Base-by-base conservation (phyloP, 2,888 invertebrate species). In the Limnephilus lunatus region DNA sequence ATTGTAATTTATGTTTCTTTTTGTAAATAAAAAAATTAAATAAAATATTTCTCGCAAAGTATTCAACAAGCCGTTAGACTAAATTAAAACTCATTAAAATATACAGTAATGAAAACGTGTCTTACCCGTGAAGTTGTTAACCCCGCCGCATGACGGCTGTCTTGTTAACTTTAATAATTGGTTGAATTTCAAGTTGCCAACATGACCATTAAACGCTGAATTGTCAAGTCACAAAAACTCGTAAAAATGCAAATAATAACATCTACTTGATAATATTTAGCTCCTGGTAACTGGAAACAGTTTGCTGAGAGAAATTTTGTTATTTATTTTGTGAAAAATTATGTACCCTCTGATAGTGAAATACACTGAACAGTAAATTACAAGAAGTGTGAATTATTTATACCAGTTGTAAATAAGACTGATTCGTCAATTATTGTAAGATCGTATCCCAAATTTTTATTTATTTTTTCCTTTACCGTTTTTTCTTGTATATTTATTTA, bases 171-270 rank as follows among this genome's bases (percentile, higher is more conserved):
- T 68, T 68, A 68, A 68, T 68, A 68, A 68, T 68, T 68, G 68
- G 68, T 68, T 25, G 25, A 68, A 68, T 68, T 68, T 68, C 68
- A 68, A 68, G 25, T 68, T 25, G 25, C 68, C 68, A 68, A 68
- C 68, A 68, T 68, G 68, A 25, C 68, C n/a, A 9, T 68, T 68
- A 68, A 68, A 68, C 68, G 25, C 68, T 7, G 68, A 68, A 9
- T 68, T 68, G 68, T 68, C 68, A 68, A 25, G 68, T 25, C 7
- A 68, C 19, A 68, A 68, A 68, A 68, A 68, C 68, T 68, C 68
- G 68, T 68, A 68, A 68, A 68, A 68, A 68, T 68, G 68, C 68
- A 68, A 68, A 68, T 68, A 68, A 68, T 68, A 68, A n/a, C n/a
- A n/a, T n/a, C n/a, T 68, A 68, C 68, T 19, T 68, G 68, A 68